phyloP scores from a whole-genome alignment of 2,888 invertebrate genomes.

The Mimachlamys varia region DNA sequence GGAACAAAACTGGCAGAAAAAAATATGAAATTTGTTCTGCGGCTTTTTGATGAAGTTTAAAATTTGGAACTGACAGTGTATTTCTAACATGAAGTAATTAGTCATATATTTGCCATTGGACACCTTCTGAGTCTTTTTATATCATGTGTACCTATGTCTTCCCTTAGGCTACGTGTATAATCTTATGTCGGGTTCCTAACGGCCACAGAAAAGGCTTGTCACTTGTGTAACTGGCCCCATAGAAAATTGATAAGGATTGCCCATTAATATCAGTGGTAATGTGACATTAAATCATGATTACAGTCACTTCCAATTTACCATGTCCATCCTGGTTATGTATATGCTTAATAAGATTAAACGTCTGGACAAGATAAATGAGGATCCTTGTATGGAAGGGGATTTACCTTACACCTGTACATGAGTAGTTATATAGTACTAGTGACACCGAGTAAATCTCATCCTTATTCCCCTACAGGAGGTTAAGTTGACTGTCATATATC shows the following conservation, averaged over 20 bases:
- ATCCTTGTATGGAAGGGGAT: not conserved
- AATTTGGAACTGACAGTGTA: not conserved
- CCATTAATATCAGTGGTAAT: not conserved
- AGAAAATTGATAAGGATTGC: conserved; percentile 20
- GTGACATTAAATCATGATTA: conserved; percentile 26
- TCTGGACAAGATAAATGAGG: conserved; percentile 6
- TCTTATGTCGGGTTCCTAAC: not conserved
- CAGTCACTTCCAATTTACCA: conserved; percentile 18
- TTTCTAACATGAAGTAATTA: not conserved
- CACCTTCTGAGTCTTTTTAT: not conserved
- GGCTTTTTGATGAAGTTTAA: too few species aligned
- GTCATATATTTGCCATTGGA: not conserved
- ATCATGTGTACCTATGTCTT: not conserved
- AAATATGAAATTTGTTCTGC: not conserved
- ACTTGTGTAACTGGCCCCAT: conserved; percentile 24
- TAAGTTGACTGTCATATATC: too few species aligned
- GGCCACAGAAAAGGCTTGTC: not conserved
- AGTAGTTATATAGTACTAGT: not conserved
- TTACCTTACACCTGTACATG: not conserved
- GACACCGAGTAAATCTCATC: not conserved
- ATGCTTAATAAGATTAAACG: not conserved
- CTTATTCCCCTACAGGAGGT: too few species aligned
- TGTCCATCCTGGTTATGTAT: not conserved
- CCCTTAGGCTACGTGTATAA: conserved; percentile 1
- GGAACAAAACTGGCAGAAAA: not conserved